Conservation (phyloP, 1,140 invertebrate species). For the Drosophila arizonae region DNA sequence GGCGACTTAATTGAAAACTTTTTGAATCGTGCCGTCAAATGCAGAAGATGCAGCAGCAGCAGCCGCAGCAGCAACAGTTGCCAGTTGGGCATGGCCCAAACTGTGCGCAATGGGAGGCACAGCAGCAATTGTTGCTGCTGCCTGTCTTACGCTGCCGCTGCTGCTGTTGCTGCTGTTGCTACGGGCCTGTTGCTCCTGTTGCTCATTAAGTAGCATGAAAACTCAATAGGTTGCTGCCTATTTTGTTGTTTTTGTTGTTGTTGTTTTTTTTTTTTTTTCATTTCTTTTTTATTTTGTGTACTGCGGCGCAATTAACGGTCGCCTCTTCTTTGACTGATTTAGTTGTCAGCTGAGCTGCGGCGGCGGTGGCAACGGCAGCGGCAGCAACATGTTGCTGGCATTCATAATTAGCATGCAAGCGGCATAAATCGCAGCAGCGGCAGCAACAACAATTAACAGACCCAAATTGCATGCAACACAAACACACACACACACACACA, state of each 20-base stretch:
- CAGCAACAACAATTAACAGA: constrained; percentile 78
- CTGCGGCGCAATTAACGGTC: constrained; percentile 42
- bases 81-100: constrained; percentile 46
- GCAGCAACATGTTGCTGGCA: constrained; percentile 57
- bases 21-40: constrained; percentile 55
- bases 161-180: no score
- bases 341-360: constrained; percentile 62
- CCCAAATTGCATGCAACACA: constrained; percentile 78
- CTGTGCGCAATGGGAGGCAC: constrained; percentile 69
- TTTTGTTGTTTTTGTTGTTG: no score
- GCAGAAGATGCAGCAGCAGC: constrained; percentile 2
- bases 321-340: constrained; percentile 70
- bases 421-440: constrained; percentile 71
- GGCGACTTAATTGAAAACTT: constrained; percentile 72
- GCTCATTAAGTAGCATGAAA: constrained; percentile 78
- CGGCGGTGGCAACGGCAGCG: constrained; percentile 4
- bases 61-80: constrained; percentile 2
- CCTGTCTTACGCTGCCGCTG: constrained; percentile 57
- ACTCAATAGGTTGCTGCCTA: constrained; percentile 60
- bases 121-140: constrained; percentile 47
- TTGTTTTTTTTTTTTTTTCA: no score
- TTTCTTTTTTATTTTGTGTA: background rate
- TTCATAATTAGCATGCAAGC: constrained; percentile 79
- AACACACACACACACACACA: background rate
- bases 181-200: constrained; percentile 36